A percentile compares a stretch with the other conserved stretches of the same genome.
These are phyloP conservation scores for Heliconius melpomene DNA, from an alignment of 1,140 invertebrate species.

Conservation along the genomic window DNA sequence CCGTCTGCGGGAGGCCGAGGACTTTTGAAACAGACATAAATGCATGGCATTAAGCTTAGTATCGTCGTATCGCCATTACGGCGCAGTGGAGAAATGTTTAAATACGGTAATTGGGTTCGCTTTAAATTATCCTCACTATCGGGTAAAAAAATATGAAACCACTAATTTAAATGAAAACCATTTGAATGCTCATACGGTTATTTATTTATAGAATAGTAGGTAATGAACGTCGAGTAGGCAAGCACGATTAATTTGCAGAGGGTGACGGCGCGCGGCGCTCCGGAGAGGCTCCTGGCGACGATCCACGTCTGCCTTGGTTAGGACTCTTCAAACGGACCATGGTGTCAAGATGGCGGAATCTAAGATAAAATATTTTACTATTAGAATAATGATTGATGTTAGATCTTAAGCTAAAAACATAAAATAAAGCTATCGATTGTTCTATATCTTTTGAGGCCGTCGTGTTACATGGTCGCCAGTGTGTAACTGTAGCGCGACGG, in stretches of 20 bases:
- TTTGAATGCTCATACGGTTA: slow-evolving; percentile 25
- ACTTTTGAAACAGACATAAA: too few species aligned
- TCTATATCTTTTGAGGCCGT: background rate
- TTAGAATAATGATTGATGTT: background rate
- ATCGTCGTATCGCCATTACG: background rate
- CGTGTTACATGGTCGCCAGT: too few species aligned
- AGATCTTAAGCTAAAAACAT: background rate
- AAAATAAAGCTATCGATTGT: background rate
- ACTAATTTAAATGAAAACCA: background rate
- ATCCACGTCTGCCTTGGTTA: slow-evolving; percentile 77
- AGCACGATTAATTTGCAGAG: slow-evolving; percentile 49
- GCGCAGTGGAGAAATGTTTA: background rate
- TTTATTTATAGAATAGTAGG: slow-evolving; percentile 36
- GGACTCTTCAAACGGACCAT: slow-evolving; percentile 87
- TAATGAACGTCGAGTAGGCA: slow-evolving; percentile 15
- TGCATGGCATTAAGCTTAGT: background rate
- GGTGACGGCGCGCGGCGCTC: slow-evolving; percentile 78
- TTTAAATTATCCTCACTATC: too few species aligned
- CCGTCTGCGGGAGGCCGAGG: too few species aligned
- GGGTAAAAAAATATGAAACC: background rate
- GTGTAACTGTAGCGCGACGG: too few species aligned
- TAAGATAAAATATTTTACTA: slow-evolving; percentile 51
- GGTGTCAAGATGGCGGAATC: slow-evolving; percentile 90
- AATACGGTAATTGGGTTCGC: background rate
- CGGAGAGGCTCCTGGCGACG: slow-evolving; percentile 83